These are phyloP conservation scores for Zaprionus ghesquierei DNA, from an alignment of 1,140 invertebrate genomes.

Conservation along the genomic window DNA sequence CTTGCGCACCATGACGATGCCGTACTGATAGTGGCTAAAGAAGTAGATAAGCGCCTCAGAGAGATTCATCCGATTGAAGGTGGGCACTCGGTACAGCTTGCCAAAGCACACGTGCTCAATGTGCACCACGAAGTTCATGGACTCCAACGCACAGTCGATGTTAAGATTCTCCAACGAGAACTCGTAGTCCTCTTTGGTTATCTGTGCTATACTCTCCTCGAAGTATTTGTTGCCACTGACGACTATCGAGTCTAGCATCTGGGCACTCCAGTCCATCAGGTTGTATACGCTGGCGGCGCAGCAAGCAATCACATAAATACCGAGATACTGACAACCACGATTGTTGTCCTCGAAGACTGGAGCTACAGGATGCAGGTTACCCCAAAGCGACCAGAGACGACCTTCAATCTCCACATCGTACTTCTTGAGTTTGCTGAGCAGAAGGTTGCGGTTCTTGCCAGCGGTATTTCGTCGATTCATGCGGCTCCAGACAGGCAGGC, in stretches of 20 bases:
- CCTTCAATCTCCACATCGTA: slow-evolving; percentile 86
- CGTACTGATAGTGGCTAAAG: slow-evolving; percentile 83
- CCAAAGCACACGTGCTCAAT: slow-evolving; percentile 85
- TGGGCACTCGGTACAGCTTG: slow-evolving; percentile 84
- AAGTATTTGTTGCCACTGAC: slow-evolving; percentile 84
- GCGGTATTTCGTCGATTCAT: slow-evolving; percentile 83
- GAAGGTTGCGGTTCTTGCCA: slow-evolving; percentile 82
- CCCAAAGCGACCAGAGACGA: slow-evolving; percentile 85
- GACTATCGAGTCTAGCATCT: slow-evolving; percentile 85
- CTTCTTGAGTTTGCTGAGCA: slow-evolving; percentile 83
- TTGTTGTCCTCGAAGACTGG: slow-evolving; percentile 75
- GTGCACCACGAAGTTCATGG: slow-evolving; percentile 84
- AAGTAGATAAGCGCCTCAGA: slow-evolving; percentile 85
- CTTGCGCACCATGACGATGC: slow-evolving; percentile 83
- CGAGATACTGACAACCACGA: slow-evolving; percentile 84
- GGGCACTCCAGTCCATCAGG: slow-evolving; percentile 84
- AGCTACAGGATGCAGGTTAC: slow-evolving; percentile 84
- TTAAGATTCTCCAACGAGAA: slow-evolving; percentile 83
- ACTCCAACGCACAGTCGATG: slow-evolving; percentile 82
- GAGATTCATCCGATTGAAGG: slow-evolving; percentile 84
- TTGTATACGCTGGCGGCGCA: slow-evolving; percentile 84
- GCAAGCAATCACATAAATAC: slow-evolving; percentile 84
- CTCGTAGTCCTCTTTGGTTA: slow-evolving; percentile 84
- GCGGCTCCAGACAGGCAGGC: slow-evolving; percentile 83
- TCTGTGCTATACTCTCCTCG: slow-evolving; percentile 82